Percentiles rank a stretch among this genome's conserved stretches.
phyloP scores from a whole-genome alignment of 2,113 vertebrate genomes.

The Myocastor coypus region DNA sequence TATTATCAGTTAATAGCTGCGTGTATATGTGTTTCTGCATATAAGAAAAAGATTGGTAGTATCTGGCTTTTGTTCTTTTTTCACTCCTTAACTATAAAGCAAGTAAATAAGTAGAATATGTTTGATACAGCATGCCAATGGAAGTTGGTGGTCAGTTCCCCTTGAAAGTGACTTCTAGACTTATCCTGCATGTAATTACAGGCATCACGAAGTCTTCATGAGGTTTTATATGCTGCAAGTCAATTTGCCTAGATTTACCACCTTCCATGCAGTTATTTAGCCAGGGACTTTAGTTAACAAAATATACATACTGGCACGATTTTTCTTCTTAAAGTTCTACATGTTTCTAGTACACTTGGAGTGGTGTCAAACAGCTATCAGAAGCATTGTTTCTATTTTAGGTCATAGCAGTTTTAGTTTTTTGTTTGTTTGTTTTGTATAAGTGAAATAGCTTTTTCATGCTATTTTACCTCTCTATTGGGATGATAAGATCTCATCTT shows the following conservation, averaged over 20 bases:
- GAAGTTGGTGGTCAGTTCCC: background rate
- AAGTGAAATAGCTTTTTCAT: constrained; percentile 7
- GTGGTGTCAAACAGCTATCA: background rate
- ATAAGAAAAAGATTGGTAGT: background rate
- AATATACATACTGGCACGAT: background rate
- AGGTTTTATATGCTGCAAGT: background rate
- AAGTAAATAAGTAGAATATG: constrained; percentile 9
- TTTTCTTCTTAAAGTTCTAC: background rate
- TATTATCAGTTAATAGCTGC: background rate
- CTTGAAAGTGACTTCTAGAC: background rate
- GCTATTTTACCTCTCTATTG: background rate
- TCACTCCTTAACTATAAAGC: background rate
- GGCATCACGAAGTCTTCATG: background rate
- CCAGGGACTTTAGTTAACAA: background rate
- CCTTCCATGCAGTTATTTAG: background rate
- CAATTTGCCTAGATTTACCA: background rate
- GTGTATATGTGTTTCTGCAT: background rate
- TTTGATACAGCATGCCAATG: background rate
- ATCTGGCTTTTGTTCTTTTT: background rate
- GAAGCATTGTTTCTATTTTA: background rate
- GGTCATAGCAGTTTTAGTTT: background rate
- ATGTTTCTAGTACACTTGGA: background rate
- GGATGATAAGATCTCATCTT: constrained; percentile 11
- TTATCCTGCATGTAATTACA: background rate
- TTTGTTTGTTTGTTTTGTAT: background rate